Conservation (phyloP, 2,113 vertebrate genomes). For the Brachypodius melanocephalos region DNA sequence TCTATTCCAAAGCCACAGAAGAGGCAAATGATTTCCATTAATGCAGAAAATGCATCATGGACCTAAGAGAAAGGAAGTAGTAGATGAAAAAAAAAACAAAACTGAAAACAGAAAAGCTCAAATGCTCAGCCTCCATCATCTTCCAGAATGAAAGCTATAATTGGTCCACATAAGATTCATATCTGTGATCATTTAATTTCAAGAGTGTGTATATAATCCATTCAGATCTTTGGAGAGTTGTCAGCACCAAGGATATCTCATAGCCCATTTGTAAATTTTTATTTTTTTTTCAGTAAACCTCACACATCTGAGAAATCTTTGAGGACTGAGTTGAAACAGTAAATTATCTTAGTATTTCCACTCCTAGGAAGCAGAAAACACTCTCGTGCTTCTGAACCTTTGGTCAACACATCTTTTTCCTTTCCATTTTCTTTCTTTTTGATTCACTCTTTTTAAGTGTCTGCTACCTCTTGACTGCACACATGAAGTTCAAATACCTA, state of each 20-base stretch:
- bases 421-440: background rate
- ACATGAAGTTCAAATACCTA: background rate
- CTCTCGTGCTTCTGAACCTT: background rate
- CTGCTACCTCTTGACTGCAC: background rate
- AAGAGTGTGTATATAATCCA: background rate
- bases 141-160: background rate
- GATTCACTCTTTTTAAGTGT: background rate
- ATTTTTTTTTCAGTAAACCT: background rate
- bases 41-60: background rate
- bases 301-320: background rate
- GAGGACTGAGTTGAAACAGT: background rate
- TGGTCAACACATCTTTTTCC: background rate
- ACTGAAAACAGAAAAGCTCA: background rate
- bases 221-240: background rate
- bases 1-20: background rate
- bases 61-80: background rate
- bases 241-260: background rate
- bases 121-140: background rate
- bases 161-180: background rate
- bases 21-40: background rate
- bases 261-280: background rate
- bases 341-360: background rate
- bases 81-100: background rate
- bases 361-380: background rate
- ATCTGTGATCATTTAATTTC: background rate